These are phyloP conservation scores for cat (Felis catus) DNA, from an alignment of 2,113 vertebrate genomes.

Conservation along the genomic window F.catus_Fca126_mat1.0 CM031421.1:58779001-58779500, in stretches of 20 bases:
- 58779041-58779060: background rate
- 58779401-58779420: conserved; percentile 39
- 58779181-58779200: conserved; percentile 29
- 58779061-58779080: conserved; percentile 16
- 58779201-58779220: background rate
- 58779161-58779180: conserved; percentile 10
- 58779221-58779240: conserved; percentile 38
- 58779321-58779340: conserved; percentile 42
- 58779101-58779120: background rate
- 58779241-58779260: background rate
- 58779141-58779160: conserved; percentile 41
- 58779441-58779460: background rate
- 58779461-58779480: conserved; percentile 22
- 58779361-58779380: conserved; percentile 26
- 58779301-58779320: background rate
- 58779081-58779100: conserved; percentile 25
- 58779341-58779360: background rate
- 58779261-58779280: background rate
- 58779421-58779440: background rate
- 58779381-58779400: conserved; percentile 22
- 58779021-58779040: background rate
- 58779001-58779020: conserved; percentile 39
- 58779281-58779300: background rate
- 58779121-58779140: conserved; percentile 32
- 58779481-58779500: background rate